These are phyloP conservation scores for Eolophus roseicapilla DNA, from an alignment of 2,113 vertebrate genomes.

Conservation along the genomic window DNA sequence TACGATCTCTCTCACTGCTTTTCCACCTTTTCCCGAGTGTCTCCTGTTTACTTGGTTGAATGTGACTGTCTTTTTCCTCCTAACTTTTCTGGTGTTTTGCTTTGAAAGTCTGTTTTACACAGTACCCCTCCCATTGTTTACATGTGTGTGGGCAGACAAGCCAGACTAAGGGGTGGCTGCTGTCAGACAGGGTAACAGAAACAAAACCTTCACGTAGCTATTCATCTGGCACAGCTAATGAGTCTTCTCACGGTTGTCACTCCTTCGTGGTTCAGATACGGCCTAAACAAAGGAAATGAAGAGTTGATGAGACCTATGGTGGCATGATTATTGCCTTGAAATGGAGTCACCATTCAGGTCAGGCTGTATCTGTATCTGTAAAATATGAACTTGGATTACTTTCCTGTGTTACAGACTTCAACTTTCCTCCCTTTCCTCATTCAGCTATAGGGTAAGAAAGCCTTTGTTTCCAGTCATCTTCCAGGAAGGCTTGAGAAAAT, in stretches of 20 bases:
- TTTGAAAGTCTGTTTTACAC: constrained; percentile 51
- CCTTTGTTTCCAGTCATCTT: background rate
- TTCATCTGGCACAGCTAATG: background rate
- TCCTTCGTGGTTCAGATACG: background rate
- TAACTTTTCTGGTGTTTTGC: background rate
- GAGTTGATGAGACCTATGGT: background rate
- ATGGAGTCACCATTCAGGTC: background rate
- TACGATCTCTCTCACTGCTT: background rate
- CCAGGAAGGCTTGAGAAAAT: background rate
- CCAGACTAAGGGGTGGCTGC: constrained; percentile 44
- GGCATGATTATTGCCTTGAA: background rate
- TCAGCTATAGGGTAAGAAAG: background rate
- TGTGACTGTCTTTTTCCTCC: background rate
- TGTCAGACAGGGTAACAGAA: constrained; percentile 25
- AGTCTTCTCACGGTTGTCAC: background rate
- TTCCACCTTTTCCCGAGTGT: background rate
- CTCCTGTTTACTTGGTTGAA: background rate
- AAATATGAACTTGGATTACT: background rate
- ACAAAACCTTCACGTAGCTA: background rate
- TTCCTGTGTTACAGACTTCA: background rate
- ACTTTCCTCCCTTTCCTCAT: background rate
- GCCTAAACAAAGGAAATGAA: background rate
- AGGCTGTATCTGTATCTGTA: background rate
- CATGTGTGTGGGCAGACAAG: constrained; percentile 57
- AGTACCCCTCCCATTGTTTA: constrained; percentile 53